These are phyloP conservation scores for Aleadryas rufinucha DNA, from an alignment of 2,113 vertebrate species.

Conservation along the genomic window DNA sequence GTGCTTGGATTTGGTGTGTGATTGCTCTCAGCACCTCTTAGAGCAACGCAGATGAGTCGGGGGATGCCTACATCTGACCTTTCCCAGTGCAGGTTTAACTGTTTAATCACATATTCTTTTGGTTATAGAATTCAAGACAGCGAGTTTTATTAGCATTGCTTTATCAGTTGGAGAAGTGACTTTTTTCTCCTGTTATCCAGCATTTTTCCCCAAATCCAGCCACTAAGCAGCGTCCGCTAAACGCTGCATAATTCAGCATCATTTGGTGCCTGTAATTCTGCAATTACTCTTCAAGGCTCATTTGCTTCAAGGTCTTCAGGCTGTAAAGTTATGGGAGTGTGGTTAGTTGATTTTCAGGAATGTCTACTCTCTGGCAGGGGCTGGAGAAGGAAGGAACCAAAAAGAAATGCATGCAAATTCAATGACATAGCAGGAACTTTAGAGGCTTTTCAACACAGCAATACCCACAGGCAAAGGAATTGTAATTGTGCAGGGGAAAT, in stretches of 20 bases:
- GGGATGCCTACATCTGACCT: background rate
- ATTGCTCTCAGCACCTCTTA: background rate
- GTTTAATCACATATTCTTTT: background rate
- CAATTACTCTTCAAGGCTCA: slow-evolving; percentile 68
- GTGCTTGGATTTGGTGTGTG: background rate
- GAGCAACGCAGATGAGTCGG: background rate
- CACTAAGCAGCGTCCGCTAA: background rate
- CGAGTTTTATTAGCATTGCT: background rate
- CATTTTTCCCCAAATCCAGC: background rate
- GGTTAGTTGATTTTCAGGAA: slow-evolving; percentile 64
- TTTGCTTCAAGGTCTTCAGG: slow-evolving; percentile 57
- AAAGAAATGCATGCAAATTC: slow-evolving; percentile 35
- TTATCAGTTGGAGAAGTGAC: background rate
- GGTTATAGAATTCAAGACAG: background rate
- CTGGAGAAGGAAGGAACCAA: background rate
- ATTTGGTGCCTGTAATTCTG: slow-evolving; percentile 54
- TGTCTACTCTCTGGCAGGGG: slow-evolving; percentile 11
- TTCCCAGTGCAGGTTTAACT: background rate
- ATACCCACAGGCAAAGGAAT: slow-evolving; percentile 27
- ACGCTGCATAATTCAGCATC: slow-evolving; percentile 31
- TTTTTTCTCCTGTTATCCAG: background rate
- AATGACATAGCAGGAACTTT: background rate
- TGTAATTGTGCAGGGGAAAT: background rate
- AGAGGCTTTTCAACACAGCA: slow-evolving; percentile 13
- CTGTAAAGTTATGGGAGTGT: slow-evolving; percentile 34